Base-by-base conservation (phyloP, 2,888 invertebrate genomes). In the Orthosia cruda region DNA sequence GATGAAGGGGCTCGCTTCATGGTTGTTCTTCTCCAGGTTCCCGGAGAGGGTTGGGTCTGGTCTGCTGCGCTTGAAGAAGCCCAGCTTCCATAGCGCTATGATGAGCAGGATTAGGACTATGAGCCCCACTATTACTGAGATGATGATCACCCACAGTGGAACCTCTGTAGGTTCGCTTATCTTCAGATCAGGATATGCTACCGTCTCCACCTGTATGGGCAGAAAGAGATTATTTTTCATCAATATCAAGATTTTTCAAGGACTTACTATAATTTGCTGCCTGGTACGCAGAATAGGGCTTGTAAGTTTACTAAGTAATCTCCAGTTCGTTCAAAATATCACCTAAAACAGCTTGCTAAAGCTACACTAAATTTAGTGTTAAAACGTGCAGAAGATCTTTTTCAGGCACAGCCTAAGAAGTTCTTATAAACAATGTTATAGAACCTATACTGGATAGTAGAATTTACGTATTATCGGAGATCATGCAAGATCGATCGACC, bases 31-130 rank as follows among this genome's bases (percentile, higher is more conserved):
- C 91, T 98, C 98, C 40, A 98, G 93, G 93, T 98, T 98, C 0
- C 98, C 98, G 32, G 98, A 98, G 7, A 98, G 93, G 20, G 98
- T 98, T 1, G 98, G 98, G 93, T 99, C 98, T 9, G 98, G 98
- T 83, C 99, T 97, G 91, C 98, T 97, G 89, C 98, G 96, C 91
- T 98, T 99, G 95, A 99, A 99, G 97, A 99, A 99, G 68, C 99
- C 99, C 70, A 98, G 97, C 96, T 98, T 99, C 98, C 99, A 99
- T 76, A 99, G 96, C 32, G 98, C 97, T 66, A 98, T 97, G 59
- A 98, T 98, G 67, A 99, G 97, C 4, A 99, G 92, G 54, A 99
- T 97, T 52, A 99, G 97, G 26, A 99, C 97, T 83, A 99, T 91
- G 52, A 99, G 96, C 15, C 99, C 99, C 2, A 98, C 98, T 74